Conservation (phyloP, 2,797 vertebrate species). For the Trematomus bernacchii region DNA sequence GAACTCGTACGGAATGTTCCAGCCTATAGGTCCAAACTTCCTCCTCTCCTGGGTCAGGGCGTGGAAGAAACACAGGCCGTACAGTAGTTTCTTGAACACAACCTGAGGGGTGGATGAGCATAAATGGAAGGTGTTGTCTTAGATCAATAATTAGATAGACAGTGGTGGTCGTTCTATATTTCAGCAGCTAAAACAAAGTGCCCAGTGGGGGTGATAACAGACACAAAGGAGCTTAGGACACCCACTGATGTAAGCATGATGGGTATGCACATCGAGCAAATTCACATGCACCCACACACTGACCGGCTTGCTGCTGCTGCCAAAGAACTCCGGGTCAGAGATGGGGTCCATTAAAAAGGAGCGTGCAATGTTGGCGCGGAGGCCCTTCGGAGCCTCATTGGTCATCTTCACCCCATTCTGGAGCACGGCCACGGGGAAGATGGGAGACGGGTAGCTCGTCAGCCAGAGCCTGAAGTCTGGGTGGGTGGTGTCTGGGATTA, state of each 20-base stretch:
- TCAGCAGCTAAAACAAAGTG: conserved; percentile 42
- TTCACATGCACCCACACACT: conserved; percentile 58
- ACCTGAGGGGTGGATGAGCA: conserved; percentile 73
- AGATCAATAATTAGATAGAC: conserved; percentile 31
- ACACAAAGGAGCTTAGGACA: conserved; percentile 27
- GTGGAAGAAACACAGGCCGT: conserved; percentile 93
- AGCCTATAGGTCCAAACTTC: conserved; percentile 93
- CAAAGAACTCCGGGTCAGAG: conserved; percentile 90
- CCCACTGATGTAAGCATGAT: conserved; percentile 25
- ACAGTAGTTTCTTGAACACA: conserved; percentile 91
- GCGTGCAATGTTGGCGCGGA: conserved; percentile 89
- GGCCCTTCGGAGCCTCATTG: conserved; percentile 92
- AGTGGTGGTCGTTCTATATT: conserved; percentile 18
- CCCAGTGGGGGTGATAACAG: conserved; percentile 31
- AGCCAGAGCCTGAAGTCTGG: conserved; percentile 94
- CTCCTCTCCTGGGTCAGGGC: conserved; percentile 90
- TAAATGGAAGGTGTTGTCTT: conserved; percentile 9
- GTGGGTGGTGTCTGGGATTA: conserved; percentile 90
- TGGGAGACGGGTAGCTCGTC: conserved; percentile 93
- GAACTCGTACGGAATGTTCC: conserved; percentile 94
- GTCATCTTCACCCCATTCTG: conserved; percentile 96
- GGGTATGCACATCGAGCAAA: conserved; percentile 21
- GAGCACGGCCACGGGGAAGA: conserved; percentile 92
- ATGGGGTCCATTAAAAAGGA: conserved; percentile 93
- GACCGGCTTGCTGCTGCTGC: conserved; percentile 89